These are phyloP conservation scores for Nyctereutes procyonoides DNA, from an alignment of 2,113 vertebrate genomes.

Conservation along the genomic window DNA sequence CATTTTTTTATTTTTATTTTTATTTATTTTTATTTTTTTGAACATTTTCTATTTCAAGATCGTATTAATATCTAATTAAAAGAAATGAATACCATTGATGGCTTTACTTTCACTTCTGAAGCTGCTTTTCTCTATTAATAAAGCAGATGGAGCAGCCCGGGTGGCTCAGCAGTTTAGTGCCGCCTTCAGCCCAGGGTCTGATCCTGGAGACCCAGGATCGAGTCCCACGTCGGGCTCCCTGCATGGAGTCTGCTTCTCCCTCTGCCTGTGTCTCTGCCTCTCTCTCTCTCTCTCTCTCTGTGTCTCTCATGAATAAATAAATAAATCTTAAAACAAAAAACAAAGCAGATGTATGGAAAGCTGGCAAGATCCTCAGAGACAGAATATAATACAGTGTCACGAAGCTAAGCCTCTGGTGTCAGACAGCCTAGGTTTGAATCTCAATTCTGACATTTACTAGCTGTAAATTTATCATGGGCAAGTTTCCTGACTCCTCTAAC, in stretches of 20 bases:
- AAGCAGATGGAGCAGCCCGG: neutral
- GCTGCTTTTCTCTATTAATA: conserved; percentile 12
- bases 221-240: too few relatives aligned
- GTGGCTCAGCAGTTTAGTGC: too few relatives aligned
- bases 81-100: neutral
- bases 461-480: neutral
- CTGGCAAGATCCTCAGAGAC: neutral
- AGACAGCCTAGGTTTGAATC: neutral
- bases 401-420: neutral
- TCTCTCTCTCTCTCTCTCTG: too few relatives aligned
- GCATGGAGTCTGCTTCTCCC: too few relatives aligned
- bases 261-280: too few relatives aligned
- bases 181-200: too few relatives aligned
- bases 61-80: neutral
- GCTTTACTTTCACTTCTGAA: conserved; percentile 37
- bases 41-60: conserved; percentile 21
- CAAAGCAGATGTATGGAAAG: neutral
- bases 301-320: too few relatives aligned
- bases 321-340: neutral
- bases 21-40: too few relatives aligned
- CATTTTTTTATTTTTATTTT: too few relatives aligned
- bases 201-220: too few relatives aligned
- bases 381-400: neutral
- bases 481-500: neutral
- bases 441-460: conserved; percentile 16